These are phyloP conservation scores for Pygoscelis antarcticus DNA, from an alignment of 2,113 vertebrate genomes.

Conservation along the genomic window DNA sequence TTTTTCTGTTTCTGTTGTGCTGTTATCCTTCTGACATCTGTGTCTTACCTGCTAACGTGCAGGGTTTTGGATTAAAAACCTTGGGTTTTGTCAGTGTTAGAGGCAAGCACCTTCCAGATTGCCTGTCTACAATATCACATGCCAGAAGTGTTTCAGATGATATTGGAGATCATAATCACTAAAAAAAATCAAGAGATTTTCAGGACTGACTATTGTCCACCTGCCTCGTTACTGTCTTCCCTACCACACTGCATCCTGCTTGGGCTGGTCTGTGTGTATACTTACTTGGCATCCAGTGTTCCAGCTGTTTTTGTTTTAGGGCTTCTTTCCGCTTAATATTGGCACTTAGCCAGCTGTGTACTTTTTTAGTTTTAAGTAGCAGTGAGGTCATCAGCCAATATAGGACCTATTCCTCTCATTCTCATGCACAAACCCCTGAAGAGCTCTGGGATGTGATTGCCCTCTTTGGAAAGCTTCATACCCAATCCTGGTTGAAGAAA, in stretches of 20 bases:
- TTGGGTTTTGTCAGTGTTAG: background rate
- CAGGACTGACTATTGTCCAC: background rate
- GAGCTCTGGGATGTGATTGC: background rate
- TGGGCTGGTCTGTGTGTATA: background rate
- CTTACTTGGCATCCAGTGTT: background rate
- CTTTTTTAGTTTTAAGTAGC: background rate
- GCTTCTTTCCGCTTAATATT: constrained; percentile 20
- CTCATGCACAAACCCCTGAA: background rate
- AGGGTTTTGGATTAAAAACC: background rate
- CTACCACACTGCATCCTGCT: background rate
- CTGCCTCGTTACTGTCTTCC: background rate
- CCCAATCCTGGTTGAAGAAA: background rate
- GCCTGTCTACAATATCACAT: background rate
- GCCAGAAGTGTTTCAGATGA: background rate
- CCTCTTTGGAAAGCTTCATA: background rate
- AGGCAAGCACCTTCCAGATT: background rate
- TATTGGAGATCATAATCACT: background rate
- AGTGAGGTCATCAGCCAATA: background rate
- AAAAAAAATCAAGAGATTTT: background rate
- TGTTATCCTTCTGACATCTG: background rate
- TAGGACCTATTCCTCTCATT: background rate
- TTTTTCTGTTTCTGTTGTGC: background rate
- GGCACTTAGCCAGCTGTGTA: background rate
- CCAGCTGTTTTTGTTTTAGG: constrained; percentile 22
- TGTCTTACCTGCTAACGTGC: background rate